Percentiles rank a stretch among this genome's conserved stretches.
Evolutionary conservation across 2,113 vertebrate species (phyloP).

Genomic region (Osmerus eperlanus): DNA sequence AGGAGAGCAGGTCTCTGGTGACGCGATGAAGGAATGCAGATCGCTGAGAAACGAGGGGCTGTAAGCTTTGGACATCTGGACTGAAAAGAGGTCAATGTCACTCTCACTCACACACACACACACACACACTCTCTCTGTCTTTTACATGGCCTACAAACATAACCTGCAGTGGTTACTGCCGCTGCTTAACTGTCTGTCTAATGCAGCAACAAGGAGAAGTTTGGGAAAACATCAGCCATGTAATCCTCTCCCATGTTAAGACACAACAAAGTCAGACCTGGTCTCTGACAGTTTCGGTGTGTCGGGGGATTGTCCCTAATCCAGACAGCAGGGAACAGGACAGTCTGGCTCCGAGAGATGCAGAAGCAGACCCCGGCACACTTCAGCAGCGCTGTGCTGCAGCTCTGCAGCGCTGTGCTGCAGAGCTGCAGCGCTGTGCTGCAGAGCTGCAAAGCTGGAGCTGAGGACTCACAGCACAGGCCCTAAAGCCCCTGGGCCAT

Average conservation of each 20-base stretch:
- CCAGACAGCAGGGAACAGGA: no score
- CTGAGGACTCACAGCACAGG: no score
- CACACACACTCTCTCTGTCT: slow-evolving; percentile 14
- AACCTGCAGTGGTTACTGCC: neutral
- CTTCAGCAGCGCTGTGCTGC: no score
- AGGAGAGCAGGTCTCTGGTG: slow-evolving; percentile 25
- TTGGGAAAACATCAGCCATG: neutral
- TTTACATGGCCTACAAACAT: neutral
- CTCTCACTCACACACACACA: slow-evolving; percentile 6
- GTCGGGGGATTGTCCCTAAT: no score
- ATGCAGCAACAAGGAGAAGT: neutral
- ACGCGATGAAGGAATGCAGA: slow-evolving; percentile 6
- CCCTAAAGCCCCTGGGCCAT: no score
- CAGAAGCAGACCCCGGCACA: no score
- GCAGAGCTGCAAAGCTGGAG: no score
- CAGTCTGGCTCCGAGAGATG: no score
- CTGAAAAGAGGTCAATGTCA: slow-evolving; percentile 5
- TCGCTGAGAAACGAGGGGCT: slow-evolving; percentile 23
- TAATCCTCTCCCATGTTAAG: neutral
- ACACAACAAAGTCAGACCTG: neutral
- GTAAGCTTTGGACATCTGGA: slow-evolving; percentile 65
- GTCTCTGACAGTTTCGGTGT: neutral
- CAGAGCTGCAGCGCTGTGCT: no score
- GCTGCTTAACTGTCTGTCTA: neutral
- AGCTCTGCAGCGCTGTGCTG: no score